Evolutionary conservation across 2,888 invertebrate genomes (phyloP).

Genomic region (Apotomis betuletana): DNA sequence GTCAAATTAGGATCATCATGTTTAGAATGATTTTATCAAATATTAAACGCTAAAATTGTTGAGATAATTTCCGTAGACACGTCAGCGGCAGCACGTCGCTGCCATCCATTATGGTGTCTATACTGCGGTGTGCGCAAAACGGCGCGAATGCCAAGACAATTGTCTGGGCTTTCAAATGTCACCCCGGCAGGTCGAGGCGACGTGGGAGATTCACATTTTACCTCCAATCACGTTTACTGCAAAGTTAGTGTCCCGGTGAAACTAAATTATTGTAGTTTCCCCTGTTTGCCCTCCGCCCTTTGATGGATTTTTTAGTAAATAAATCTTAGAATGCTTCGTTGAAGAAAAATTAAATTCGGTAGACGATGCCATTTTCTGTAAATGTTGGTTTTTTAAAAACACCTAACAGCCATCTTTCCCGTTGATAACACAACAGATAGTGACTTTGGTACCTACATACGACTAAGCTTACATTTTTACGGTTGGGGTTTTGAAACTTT

Average conservation of each 20-base stretch:
- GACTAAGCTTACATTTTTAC: background rate
- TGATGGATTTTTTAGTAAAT: slow-evolving; percentile 20
- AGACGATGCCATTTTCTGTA: no score
- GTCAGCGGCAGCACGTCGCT: slow-evolving; percentile 18
- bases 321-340: slow-evolving; percentile 15
- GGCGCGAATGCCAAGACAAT: slow-evolving; percentile 53
- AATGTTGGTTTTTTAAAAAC: no score
- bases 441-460: no score
- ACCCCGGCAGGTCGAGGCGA: slow-evolving; percentile 62
- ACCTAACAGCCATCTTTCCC: no score
- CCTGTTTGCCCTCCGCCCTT: slow-evolving; percentile 14
- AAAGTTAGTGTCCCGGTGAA: slow-evolving; percentile 48
- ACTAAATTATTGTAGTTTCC: slow-evolving; percentile 37
- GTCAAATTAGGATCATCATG: background rate
- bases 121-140: slow-evolving; percentile 46
- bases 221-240: slow-evolving; percentile 56
- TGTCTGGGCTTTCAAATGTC: slow-evolving; percentile 72
- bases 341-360: background rate
- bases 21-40: background rate
- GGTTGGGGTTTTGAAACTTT: no score
- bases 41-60: background rate
- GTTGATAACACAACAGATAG: no score
- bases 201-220: slow-evolving; percentile 73
- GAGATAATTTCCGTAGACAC: slow-evolving; percentile 21
- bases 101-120: slow-evolving; percentile 41